Evolutionary conservation across 2,888 invertebrate species (phyloP).

Genomic region (Neocrepidodera transversa): DNA sequence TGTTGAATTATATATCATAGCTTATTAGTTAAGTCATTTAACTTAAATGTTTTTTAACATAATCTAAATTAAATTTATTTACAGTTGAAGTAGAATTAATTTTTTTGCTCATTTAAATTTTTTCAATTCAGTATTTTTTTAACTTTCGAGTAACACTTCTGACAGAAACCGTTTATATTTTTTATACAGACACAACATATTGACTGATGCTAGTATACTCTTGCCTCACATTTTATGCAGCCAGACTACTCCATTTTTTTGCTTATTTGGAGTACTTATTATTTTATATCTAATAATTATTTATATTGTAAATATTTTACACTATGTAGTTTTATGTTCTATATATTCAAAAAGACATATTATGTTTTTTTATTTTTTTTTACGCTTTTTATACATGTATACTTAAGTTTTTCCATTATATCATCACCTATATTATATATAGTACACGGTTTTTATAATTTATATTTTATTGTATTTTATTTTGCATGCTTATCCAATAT

Average conservation of each 20-base stretch:
- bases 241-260: neutral
- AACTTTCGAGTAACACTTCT: too few species aligned
- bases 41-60: too few species aligned
- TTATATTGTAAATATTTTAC: neutral
- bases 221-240: neutral
- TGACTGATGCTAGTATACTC: neutral
- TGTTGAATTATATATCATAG: too few species aligned
- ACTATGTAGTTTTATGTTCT: neutral
- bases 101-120: too few species aligned
- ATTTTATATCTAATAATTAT: neutral
- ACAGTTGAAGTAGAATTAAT: too few species aligned
- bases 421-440: neutral
- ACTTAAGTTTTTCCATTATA: constrained; percentile 2
- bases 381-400: neutral
- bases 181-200: neutral
- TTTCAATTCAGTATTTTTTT: too few species aligned
- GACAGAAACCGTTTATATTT: too few species aligned
- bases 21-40: too few species aligned
- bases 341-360: neutral
- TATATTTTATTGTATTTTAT: constrained; percentile 9
- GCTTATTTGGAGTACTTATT: neutral
- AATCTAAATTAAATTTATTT: too few species aligned
- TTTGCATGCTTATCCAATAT: constrained; percentile 15
- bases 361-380: neutral
- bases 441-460: constrained; percentile 6